Percentiles rank a stretch among this genome's conserved stretches.
These are phyloP conservation scores for Gopherus flavomarginatus DNA, from an alignment of 2,113 vertebrate species.

Conservation along the genomic window DNA sequence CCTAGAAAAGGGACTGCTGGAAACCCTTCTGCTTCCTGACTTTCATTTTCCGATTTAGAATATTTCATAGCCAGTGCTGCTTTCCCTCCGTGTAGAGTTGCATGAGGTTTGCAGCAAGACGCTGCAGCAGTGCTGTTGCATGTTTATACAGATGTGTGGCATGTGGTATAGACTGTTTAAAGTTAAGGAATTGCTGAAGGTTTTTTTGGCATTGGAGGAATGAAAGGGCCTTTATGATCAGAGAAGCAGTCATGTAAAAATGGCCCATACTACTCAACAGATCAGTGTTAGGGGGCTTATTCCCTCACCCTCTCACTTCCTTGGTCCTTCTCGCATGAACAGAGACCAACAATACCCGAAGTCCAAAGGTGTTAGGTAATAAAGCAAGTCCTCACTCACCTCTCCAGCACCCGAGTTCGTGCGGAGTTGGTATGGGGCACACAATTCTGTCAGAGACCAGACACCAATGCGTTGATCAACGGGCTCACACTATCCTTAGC, in stretches of 20 bases:
- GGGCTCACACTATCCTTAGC: too few species aligned
- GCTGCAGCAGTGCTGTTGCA: not conserved
- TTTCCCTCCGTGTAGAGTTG: fast-evolving
- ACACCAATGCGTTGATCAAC: too few species aligned
- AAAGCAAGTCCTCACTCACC: too few species aligned
- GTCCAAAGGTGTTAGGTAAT: too few species aligned
- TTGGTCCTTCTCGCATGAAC: too few species aligned
- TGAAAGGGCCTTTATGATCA: not conserved
- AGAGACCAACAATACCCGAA: too few species aligned
- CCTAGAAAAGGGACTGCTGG: not conserved
- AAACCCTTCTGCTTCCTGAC: not conserved
- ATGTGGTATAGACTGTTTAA: not conserved
- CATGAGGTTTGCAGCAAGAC: not conserved
- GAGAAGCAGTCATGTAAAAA: fast-evolving
- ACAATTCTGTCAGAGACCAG: too few species aligned
- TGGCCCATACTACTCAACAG: fast-evolving
- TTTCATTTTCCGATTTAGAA: not conserved
- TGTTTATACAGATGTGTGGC: not conserved
- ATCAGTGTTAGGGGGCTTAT: too few species aligned
- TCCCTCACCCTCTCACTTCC: too few species aligned
- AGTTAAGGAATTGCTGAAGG: not conserved
- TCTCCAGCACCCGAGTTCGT: too few species aligned
- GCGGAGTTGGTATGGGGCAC: too few species aligned
- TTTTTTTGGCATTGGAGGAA: not conserved
- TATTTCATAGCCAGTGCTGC: not conserved